A percentile compares a stretch with the other conserved stretches of the same genome.
phyloP scores from a whole-genome alignment of 2,888 invertebrate species.

The Drosophila picticornis region DNA sequence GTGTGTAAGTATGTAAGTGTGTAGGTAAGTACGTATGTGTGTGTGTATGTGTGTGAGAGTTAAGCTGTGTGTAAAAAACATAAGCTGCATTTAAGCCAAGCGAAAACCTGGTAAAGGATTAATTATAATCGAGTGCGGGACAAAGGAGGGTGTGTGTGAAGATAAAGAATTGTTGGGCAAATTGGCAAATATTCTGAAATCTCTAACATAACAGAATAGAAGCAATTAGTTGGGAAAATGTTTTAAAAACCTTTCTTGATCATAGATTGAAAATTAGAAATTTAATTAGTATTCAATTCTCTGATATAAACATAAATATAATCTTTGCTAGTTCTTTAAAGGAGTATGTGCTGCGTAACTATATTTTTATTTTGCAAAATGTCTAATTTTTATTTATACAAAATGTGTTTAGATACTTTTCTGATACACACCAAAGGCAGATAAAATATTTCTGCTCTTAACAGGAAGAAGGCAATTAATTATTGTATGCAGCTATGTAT shows the following conservation, averaged over 20 bases:
- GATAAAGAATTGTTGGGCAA: not conserved
- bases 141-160: not conserved
- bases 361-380: not conserved
- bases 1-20: conserved; percentile 5
- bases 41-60: not conserved
- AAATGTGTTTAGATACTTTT: not conserved
- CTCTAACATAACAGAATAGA: not conserved
- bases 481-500: no score
- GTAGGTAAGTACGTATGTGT: no score
- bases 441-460: not conserved
- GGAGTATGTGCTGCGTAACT: not conserved
- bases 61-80: conserved; percentile 8
- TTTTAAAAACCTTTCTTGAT: not conserved
- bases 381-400: not conserved
- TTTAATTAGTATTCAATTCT: not conserved
- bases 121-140: not conserved
- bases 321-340: not conserved
- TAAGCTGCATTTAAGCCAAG: not conserved
- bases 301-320: not conserved
- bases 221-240: not conserved
- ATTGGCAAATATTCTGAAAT: not conserved
- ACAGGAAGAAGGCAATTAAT: no score
- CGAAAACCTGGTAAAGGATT: not conserved
- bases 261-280: not conserved
- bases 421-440: not conserved